Conservation (phyloP, 2,113 vertebrate genomes). For the Nesoenas mayeri region DNA sequence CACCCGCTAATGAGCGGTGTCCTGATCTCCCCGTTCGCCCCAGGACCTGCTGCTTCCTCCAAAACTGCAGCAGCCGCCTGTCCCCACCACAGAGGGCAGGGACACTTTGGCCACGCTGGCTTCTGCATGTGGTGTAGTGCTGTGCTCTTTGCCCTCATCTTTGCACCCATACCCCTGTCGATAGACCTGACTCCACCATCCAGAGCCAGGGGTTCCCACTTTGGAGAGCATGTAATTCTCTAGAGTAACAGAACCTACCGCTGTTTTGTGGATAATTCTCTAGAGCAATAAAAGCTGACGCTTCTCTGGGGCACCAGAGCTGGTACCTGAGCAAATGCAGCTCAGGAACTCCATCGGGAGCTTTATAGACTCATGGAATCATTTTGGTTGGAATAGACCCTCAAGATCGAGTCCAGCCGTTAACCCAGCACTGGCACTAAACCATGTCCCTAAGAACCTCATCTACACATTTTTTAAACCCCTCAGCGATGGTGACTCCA, state of each 20-base stretch:
- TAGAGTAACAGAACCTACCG: rapidly evolving
- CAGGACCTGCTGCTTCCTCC: not conserved
- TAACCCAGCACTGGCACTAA: too few relatives aligned
- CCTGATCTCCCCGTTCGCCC: not conserved
- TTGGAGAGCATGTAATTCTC: not conserved
- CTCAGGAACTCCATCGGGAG: not conserved
- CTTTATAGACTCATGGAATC: not conserved
- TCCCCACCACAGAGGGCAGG: rapidly evolving
- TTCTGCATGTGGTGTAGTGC: rapidly evolving
- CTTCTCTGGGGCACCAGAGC: not conserved
- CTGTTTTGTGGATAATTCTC: not conserved
- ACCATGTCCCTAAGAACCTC: too few relatives aligned
- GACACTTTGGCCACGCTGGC: rapidly evolving
- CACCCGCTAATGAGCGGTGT: not conserved
- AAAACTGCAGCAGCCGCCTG: not conserved
- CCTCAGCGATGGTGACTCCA: too few relatives aligned
- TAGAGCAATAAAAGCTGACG: too few relatives aligned
- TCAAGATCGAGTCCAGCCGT: too few relatives aligned
- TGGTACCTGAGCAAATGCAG: not conserved
- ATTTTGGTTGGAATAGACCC: too few relatives aligned
- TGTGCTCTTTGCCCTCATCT: not conserved
- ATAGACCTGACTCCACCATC: not conserved
- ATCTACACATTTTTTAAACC: too few relatives aligned
- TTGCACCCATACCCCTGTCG: not conserved
- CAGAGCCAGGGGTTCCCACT: not conserved